Evolutionary conservation across 2,797 vertebrate genomes (phyloP), one percentile per base, ranked within the genome.

Genomic region (Pangasius djambal): DNA sequence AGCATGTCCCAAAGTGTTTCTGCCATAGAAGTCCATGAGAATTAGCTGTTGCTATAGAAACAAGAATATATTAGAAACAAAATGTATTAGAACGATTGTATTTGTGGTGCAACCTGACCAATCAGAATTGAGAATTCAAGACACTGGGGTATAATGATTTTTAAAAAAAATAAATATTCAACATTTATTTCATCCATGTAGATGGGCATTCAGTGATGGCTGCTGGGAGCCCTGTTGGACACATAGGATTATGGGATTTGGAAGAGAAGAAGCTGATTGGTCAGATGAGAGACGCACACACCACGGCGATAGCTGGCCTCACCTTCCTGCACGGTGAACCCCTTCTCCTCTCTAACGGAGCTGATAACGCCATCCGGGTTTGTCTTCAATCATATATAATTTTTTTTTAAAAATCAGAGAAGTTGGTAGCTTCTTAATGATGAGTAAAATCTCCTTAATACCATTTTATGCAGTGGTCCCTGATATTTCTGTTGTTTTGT

Each of bases 161-260:
- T 57, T 57, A 59, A 4, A 18, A 18, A 61, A 63, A 15, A 34
- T 65, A 28, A 28, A 34, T 78, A 20, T 75, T 70, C 20, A n/a
- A 63, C 8, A 2, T 78, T 57, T 48, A 3, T 59, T 52, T 74
- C 13, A 85, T 88, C 89, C 92, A 61, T 89, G 28, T 91, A 99
- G 98, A 99, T 89, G 98, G 98, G 0, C 97, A 97, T 91, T 96
- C 98, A 25, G 70, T 98, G 75, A 93, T 99, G 97, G 98, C 98
- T 88, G 97, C 98, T 74, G 97, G 97, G 74, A 99, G 98, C 92
- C 97, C 98, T 10, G 84, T 97, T 92, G 98, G 98, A 59, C 98
- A 99, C 94, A 96, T 99, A 92, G 98, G 96, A 79, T 95, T 99
- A 85, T 99, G 98, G 98, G 97, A 99, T 92, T 93, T 99, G 75